Percentiles rank a stretch among this genome's conserved stretches.
Evolutionary conservation across 1,140 invertebrate genomes (phyloP).

Genomic region (Luehdorfia chinensis): DNA sequence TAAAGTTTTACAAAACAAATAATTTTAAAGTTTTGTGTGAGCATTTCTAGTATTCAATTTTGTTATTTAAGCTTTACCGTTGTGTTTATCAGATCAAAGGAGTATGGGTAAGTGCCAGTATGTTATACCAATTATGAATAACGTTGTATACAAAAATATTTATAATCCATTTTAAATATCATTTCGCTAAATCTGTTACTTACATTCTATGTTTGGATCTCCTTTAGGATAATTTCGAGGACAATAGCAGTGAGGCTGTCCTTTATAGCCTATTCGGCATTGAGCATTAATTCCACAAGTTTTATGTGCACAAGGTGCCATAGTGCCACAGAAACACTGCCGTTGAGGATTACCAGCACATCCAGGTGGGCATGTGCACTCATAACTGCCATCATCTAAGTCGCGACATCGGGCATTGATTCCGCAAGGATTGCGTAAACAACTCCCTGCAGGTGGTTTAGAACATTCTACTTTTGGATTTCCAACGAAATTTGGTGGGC

Average conservation of each 20-base stretch:
- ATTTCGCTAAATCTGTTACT: constrained; percentile 62
- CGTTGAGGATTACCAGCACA: constrained; percentile 89
- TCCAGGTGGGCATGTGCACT: constrained; percentile 87
- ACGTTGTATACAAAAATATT: too few relatives aligned
- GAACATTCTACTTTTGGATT: constrained; percentile 89
- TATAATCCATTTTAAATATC: too few relatives aligned
- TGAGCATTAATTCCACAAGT: constrained; percentile 89
- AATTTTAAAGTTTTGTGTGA: too few relatives aligned
- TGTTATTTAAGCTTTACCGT: too few relatives aligned
- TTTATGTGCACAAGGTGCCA: constrained; percentile 83
- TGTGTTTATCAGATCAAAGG: too few relatives aligned
- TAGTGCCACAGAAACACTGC: constrained; percentile 85
- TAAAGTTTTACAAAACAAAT: too few relatives aligned
- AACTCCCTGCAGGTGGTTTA: constrained; percentile 80
- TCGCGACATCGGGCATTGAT: constrained; percentile 90
- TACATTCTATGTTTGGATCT: constrained; percentile 91
- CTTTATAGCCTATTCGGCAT: constrained; percentile 83
- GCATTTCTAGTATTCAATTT: too few relatives aligned
- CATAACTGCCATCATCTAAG: constrained; percentile 82
- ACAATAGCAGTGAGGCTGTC: constrained; percentile 88
- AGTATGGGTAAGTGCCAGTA: too few relatives aligned
- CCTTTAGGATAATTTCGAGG: constrained; percentile 88
- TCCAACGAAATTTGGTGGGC: constrained; percentile 90
- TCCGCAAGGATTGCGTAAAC: constrained; percentile 88
- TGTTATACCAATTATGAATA: too few relatives aligned